phyloP scores from a whole-genome alignment of 2,113 vertebrate genomes.

The Lampris incognitus region DNA sequence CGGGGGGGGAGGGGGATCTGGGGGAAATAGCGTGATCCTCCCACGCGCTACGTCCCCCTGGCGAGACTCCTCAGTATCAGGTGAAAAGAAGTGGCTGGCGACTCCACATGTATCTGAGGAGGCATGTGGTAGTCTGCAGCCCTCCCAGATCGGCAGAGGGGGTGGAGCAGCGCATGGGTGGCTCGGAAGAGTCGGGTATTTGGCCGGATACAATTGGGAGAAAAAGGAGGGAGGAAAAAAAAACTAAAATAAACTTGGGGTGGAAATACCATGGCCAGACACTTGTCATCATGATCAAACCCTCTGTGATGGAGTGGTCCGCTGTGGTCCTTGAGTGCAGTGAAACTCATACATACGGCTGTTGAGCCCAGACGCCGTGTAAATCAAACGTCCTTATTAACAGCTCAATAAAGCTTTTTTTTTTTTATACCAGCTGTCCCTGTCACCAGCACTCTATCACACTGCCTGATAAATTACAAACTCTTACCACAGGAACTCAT shows the following conservation, averaged over 20 bases:
- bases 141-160: too few relatives aligned
- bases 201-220: too few relatives aligned
- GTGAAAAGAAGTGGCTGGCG: too few relatives aligned
- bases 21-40: too few relatives aligned
- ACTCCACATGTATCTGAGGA: too few relatives aligned
- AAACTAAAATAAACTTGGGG: constrained; percentile 6
- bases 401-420: constrained; percentile 27
- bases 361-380: constrained; percentile 23
- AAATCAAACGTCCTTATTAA: constrained; percentile 68
- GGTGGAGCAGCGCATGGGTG: neutral
- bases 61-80: too few relatives aligned
- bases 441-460: constrained; percentile 44
- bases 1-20: too few relatives aligned
- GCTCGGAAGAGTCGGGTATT: too few relatives aligned
- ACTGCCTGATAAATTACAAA: constrained; percentile 41
- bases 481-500: constrained; percentile 25
- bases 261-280: constrained; percentile 15
- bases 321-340: constrained; percentile 34
- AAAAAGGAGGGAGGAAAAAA: too few relatives aligned
- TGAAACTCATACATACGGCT: constrained; percentile 21
- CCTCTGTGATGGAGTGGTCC: constrained; percentile 53
- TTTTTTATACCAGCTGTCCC: constrained; percentile 32
- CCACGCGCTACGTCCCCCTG: too few relatives aligned
- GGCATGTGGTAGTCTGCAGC: too few relatives aligned
- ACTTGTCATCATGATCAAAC: constrained; percentile 55